phyloP scores from a whole-genome alignment of 2,888 invertebrate species.

The Brachylomia viminalis region DNA sequence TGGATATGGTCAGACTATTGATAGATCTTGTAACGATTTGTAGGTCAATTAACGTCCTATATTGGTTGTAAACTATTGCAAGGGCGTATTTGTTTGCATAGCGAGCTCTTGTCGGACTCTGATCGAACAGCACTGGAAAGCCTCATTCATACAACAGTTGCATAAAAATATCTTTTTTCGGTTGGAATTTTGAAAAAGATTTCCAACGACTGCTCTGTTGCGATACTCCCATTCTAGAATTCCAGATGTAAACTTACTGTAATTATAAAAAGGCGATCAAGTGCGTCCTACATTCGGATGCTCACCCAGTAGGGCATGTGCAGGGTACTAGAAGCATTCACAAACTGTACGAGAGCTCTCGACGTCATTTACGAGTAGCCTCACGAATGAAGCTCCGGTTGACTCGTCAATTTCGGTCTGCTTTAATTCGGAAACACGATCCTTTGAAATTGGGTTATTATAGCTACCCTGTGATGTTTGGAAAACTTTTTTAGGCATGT shows the following conservation, averaged over 20 bases:
- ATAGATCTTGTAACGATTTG: conserved; percentile 51
- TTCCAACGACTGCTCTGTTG: background rate
- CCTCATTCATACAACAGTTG: background rate
- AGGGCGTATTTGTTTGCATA: conserved; percentile 62
- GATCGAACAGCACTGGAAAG: background rate
- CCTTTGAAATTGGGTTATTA: conserved; percentile 3
- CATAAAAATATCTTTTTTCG: background rate
- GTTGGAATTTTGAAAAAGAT: background rate
- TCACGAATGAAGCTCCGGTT: conserved; percentile 34
- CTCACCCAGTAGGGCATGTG: conserved; percentile 39
- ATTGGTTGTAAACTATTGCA: conserved; percentile 56
- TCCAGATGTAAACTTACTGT: conserved; percentile 4
- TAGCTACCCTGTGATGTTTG: background rate
- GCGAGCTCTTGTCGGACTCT: conserved; percentile 5
- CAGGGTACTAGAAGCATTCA: conserved; percentile 38
- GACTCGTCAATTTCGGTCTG: conserved; percentile 39
- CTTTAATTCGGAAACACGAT: conserved; percentile 29
- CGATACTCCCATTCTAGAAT: conserved; percentile 17
- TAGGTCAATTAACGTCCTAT: conserved; percentile 67
- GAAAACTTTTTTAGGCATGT: background rate
- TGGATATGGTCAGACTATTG: conserved; percentile 40
- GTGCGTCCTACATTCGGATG: conserved; percentile 41
- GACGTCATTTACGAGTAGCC: conserved; percentile 42
- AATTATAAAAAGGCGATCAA: conserved; percentile 41
- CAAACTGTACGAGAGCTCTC: conserved; percentile 47